Conservation (phyloP, 2,888 invertebrate genomes). For the Xestobium rufovillosum region DNA sequence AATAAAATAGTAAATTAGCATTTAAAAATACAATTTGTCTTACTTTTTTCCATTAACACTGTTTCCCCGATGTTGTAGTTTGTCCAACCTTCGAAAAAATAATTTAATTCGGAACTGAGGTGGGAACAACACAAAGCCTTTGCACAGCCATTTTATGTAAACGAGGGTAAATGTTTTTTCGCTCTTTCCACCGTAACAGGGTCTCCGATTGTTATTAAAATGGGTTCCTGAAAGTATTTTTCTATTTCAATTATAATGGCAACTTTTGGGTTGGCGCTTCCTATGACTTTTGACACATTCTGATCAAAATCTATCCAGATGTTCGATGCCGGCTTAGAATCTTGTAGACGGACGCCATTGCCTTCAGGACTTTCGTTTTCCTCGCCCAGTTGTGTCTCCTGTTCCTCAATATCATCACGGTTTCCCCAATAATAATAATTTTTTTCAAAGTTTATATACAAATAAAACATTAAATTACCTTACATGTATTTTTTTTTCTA, state of each 20-base stretch:
- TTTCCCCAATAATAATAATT: too few species aligned
- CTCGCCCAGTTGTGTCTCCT: too few species aligned
- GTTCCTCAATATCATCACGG: too few species aligned
- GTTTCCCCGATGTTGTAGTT: constrained; percentile 23
- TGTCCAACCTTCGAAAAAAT: constrained; percentile 27
- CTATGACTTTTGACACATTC: constrained; percentile 7
- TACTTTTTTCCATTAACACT: constrained; percentile 22
- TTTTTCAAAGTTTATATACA: too few species aligned
- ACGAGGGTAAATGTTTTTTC: constrained; percentile 6
- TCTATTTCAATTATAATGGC: constrained; percentile 12
- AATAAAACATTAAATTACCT: too few species aligned
- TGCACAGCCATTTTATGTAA: constrained; percentile 11
- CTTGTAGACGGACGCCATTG: too few species aligned
- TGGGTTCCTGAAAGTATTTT: constrained; percentile 14
- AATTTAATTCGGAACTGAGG: constrained; percentile 28
- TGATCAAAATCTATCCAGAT: constrained; percentile 12
- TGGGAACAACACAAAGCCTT: constrained; percentile 23
- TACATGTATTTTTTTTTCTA: too few species aligned
- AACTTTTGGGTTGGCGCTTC: constrained; percentile 8
- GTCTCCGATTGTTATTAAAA: constrained; percentile 8
- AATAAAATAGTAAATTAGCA: too few species aligned
- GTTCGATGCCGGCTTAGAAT: too few species aligned
- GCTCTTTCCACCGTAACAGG: constrained; percentile 15
- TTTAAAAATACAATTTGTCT: constrained; percentile 17
- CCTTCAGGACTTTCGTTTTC: too few species aligned